phyloP scores from a whole-genome alignment of 2,113 vertebrate species.

The Microcebus ravelobensis region DNA sequence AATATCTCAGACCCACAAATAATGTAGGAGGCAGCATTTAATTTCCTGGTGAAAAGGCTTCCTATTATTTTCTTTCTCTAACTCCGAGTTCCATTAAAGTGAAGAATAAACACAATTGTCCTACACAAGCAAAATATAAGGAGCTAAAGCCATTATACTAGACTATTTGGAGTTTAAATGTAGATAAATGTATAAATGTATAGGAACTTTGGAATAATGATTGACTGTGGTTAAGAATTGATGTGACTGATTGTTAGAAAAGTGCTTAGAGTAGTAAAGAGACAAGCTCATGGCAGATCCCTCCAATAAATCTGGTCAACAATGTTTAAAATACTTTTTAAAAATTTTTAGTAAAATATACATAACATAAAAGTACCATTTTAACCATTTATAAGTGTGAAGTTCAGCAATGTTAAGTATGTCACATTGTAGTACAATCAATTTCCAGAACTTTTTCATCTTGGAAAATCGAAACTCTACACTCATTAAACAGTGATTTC shows the following conservation, averaged over 20 bases:
- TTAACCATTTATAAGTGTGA: not conserved
- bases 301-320: not conserved
- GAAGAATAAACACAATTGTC: slow-evolving; percentile 47
- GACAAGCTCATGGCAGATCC: not conserved
- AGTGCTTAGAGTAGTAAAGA: not conserved
- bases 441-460: not conserved
- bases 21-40: slow-evolving; percentile 26
- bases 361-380: not conserved
- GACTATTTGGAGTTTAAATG: not conserved
- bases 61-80: slow-evolving; percentile 49
- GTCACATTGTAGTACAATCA: too few relatives aligned
- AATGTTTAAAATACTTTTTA: not conserved
- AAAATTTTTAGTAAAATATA: not conserved
- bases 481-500: not conserved
- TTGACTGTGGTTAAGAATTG: not conserved
- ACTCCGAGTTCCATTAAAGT: slow-evolving; percentile 10
- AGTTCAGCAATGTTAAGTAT: not conserved
- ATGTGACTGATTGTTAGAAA: slow-evolving; percentile 20
- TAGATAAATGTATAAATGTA: not conserved
- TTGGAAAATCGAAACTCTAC: not conserved
- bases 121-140: slow-evolving; percentile 6
- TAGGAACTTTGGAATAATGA: not conserved
- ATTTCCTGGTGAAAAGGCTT: slow-evolving; percentile 56
- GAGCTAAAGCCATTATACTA: slow-evolving; percentile 4
- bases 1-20: not conserved